Base-by-base conservation (phyloP, 2,113 vertebrate species). In the Patagioenas fasciata region DNA sequence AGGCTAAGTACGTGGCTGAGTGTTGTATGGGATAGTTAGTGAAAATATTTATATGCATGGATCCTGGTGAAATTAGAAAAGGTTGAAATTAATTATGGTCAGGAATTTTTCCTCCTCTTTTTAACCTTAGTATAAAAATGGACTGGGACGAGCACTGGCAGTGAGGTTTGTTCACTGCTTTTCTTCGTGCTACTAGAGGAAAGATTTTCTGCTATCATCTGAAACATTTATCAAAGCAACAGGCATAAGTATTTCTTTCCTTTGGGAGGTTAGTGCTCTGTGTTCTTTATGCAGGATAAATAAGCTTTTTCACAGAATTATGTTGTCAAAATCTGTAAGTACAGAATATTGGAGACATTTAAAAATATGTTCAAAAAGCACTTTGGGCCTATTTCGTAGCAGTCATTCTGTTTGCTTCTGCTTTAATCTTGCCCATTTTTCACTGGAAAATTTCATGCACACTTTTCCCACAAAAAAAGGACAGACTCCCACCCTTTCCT, bases 321-420 rank as follows among this genome's bases (percentile, higher is more conserved):
- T 50, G 62, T 81, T 97, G 95, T 97, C 94, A 94, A 83, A 91
- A 64, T 70, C 88, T 88, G 80, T 95, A 85, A 80, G 88, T 95
- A 88, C 91, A 78, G 94, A 94, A 78, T 86, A 85, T 58, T 80
- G 48, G 61, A 90, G 57, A n/a, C 10, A 34, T 71, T 94, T 64
- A 72, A 80, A 88, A 65, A 84, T 88, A 89, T 84, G 88, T 85
- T 88, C 5, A 44, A 88, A 85, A 92, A 51, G 32, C 48, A 50
- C 77, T 88, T 82, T 60, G 38, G 51, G 36, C 48, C 54, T 61
- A 57, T 94, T 96, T 96, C 2, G 0, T 74, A 53, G 64, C 32
- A 91, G 48, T 56, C 23, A 31, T 66, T 89, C 57, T 69, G 16
- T 85, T 95, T 83, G 66, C 44, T 91, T 88, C 21, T 25, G 71